Evolutionary conservation across 2,888 invertebrate genomes (phyloP), one percentile per base, ranked within the genome.

Genomic region (Synergus japonicus): DNA sequence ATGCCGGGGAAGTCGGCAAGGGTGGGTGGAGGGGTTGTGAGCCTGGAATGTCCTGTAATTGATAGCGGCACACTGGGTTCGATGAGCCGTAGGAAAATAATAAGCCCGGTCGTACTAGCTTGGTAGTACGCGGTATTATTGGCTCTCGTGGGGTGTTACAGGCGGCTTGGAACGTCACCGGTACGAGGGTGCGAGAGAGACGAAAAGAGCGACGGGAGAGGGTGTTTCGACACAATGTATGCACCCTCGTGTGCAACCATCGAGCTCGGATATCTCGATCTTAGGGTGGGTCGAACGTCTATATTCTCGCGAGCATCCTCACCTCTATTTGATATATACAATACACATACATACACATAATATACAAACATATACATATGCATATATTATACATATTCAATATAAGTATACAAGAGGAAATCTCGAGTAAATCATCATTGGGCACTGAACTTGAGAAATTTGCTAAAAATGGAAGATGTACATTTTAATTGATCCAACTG

Each of bases 41-140:
- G 82, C 80, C 81, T 84, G 90, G 89, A 90, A 90, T 89, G 87
- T 89, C 88, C 86, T 89, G 92, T 92, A 92, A 92, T 92, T 92
- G 92, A 92, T 92, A 92, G 91, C 87, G 86, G 88, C 88, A 90
- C 89, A 91, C 85, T 87, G 88, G 88, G 90, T 87, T 91, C 91
- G 89, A 92, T 91, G 91, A 91, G 90, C 91, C 91, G 90, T 91
- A 91, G 88, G 88, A 91, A 92, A 92, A 92, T 92, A 92, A 92
- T 92, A 92, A 92, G 92, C 90, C 90, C 76, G 82, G 54, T 86
- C 82, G 87, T 87, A 87, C 87, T 85, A 83, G 84, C 85, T 84
- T 82, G 87, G 85, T 84, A 85, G 85, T 86, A 86, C 86, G 86
- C 78, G 83, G 88, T 87, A 90, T 91, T 91, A 90, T 90, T 90